Evolutionary conservation across 2,797 vertebrate species (phyloP), one percentile per base, ranked within the genome.

Genomic region (Eulemur rubriventer): DNA sequence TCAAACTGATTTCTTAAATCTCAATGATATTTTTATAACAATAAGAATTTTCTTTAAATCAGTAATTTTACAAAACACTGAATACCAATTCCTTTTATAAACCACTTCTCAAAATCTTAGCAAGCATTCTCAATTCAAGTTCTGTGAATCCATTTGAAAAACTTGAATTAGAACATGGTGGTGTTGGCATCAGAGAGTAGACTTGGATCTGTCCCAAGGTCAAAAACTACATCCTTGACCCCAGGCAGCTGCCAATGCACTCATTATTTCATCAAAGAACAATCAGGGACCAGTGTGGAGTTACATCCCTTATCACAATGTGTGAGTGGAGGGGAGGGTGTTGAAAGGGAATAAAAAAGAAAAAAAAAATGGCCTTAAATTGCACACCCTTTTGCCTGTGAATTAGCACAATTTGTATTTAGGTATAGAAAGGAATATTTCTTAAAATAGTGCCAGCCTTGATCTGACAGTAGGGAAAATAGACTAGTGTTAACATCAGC

Each of bases 21-120:
- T 73, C 48, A 55, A 26, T 81, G 33, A 75, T 79, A 90, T 92
- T 50, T 89, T 28, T 84, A 41, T 46, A 85, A 41, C 80, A 85
- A 78, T 61, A 78, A 79, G 11, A 78, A 43, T 95, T 94, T 96
- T 96, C 59, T 92, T 70, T 46, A 86, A 94, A 95, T 88, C 48
- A 57, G 35, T 88, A 69, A 87, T 55, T 96, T 94, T 90, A 84
- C 18, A 59, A 91, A 86, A 76, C 20, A 81, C 79, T 72, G 22
- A 85, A 96, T 67, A 63, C 14, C 4, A 46, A 46, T 30, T 13
- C 18, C 18, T 82, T 92, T 91, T 78, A 79, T 83, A 81, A 93
- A 85, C 20, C 28, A 48, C 33, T 20, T 80, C 55, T 87, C 48
- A 91, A 79, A 92, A 81, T 85, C 48, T 92, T 84, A 79, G 38